Base-by-base conservation (phyloP, 1,140 invertebrate genomes). In the Heliothis virescens region DNA sequence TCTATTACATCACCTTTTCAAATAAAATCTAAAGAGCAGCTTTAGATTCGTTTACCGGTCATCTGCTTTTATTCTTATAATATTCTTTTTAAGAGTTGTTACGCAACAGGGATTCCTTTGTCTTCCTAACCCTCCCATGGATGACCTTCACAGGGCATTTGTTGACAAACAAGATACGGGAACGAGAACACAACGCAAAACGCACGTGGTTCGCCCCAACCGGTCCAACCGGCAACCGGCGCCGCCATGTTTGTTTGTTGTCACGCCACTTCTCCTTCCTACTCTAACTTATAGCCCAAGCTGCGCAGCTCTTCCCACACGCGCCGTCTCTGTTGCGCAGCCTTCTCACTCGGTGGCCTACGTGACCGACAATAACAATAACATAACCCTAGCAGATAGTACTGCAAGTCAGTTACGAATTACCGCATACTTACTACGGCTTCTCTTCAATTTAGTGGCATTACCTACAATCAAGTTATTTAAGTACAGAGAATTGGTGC, bases 181-280 rank as follows among this genome's bases (percentile, higher is more conserved):
- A 92, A 88, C 88, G 86, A 79, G 85, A 86, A 82, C 86, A 90
- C 89, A 85, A 78, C 89, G 90, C 87, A 92, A 82, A 88, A 88
- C 87, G 90, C 93, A 94, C 93, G 93, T 94, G 92, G 92, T 91
- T 82, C 79, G 79, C 82, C 76, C 77, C 74, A 88, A 92, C 91
- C 91, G 89, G 92, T 90, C 88, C 88, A 86, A 89, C 90, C 91
- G 91, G 92, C 91, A 90, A 89, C 92, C 92, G 93, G 91, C 91
- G 87, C 85, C 89, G 93, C 93, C 93, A 94, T 94, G 60, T 94
- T 94, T 94, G 60, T 94, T 94, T 94, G 91, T 93, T 94, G 91
- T 94, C 93, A 94, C 92, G 91, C 92, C 91, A 94, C 85, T 81
- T 72, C 71, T 73, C 84, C 60, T 26, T 94, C 91, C 78, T 84